Percentiles rank a stretch among this genome's conserved stretches.
phyloP scores from a whole-genome alignment of 2,113 vertebrate genomes.

The Nesospiza acunhae region DNA sequence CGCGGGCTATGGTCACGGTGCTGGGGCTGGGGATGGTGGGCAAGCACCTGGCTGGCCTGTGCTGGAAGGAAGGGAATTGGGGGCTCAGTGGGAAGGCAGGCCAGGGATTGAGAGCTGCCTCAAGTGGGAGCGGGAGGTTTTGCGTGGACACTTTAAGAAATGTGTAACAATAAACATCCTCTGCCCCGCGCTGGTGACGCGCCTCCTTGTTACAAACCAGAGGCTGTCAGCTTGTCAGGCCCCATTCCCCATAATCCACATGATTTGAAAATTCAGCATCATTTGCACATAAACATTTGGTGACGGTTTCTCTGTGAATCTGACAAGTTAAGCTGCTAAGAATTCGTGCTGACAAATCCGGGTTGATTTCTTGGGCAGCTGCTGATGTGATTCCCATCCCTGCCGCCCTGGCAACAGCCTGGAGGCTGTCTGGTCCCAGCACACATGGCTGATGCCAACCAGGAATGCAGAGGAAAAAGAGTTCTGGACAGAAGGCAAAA shows the following conservation, averaged over 20 bases:
- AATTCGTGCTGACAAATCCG: conserved; percentile 77
- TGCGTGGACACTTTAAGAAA: conserved; percentile 75
- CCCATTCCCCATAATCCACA: conserved; percentile 83
- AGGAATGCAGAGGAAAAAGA: neutral
- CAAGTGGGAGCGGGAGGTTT: conserved; percentile 66
- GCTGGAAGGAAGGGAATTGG: neutral
- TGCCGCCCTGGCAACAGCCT: conserved; percentile 65
- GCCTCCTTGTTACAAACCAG: conserved; percentile 85
- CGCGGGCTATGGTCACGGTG: neutral
- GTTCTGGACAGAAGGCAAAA: neutral
- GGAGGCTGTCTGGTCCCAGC: conserved; percentile 22
- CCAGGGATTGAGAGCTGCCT: neutral
- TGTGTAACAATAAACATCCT: conserved; percentile 83
- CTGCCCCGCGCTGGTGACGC: conserved; percentile 76
- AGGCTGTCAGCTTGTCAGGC: conserved; percentile 85
- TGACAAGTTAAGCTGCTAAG: conserved; percentile 86
- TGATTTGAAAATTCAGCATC: conserved; percentile 82
- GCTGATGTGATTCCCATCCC: conserved; percentile 77
- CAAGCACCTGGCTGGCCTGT: accelerated
- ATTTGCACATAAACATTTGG: conserved; percentile 83
- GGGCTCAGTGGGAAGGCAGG: neutral
- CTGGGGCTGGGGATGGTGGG: neutral
- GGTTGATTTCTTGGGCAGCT: conserved; percentile 76
- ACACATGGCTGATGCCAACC: neutral
- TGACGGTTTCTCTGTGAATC: conserved; percentile 81